A percentile compares a stretch with the other conserved stretches of the same genome.
These are phyloP conservation scores for Chromobotia macracanthus DNA, from an alignment of 2,797 vertebrate genomes.

Conservation along the genomic window DNA sequence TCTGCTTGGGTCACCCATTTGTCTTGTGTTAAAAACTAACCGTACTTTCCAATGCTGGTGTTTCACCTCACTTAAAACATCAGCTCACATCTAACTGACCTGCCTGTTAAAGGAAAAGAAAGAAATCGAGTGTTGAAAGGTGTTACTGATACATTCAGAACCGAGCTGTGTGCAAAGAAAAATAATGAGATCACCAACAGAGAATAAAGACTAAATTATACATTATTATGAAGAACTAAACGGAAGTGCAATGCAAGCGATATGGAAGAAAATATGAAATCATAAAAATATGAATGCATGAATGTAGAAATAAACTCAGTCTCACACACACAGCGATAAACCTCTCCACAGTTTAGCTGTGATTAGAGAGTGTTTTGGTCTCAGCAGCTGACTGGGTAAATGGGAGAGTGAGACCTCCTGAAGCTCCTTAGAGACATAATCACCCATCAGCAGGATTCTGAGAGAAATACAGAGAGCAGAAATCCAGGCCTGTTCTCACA, in stretches of 20 bases:
- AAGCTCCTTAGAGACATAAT: conserved; percentile 74
- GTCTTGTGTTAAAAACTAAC: neutral
- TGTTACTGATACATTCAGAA: neutral
- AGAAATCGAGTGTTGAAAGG: neutral
- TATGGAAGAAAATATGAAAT: neutral
- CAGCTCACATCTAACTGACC: conserved; percentile 3
- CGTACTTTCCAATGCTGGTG: neutral
- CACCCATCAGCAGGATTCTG: conserved; percentile 75
- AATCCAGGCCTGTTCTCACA: conserved; percentile 52
- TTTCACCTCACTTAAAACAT: neutral
- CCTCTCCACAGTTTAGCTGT: conserved; percentile 21
- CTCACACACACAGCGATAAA: conserved; percentile 5
- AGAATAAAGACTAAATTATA: neutral
- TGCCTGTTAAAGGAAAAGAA: neutral
- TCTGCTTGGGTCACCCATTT: conserved; percentile 14
- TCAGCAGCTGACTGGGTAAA: conserved; percentile 68
- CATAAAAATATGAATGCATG: neutral
- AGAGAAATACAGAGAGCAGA: conserved; percentile 54
- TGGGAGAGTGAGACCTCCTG: conserved; percentile 67
- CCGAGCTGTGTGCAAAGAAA: neutral
- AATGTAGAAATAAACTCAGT: neutral
- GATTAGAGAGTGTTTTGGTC: conserved; percentile 72
- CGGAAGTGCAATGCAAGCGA: neutral
- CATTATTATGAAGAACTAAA: neutral
- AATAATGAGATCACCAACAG: neutral